Percentiles rank a stretch among this genome's conserved stretches.
Evolutionary conservation across 1,140 invertebrate genomes (phyloP).

Genomic region (Pararge aegeria): DNA sequence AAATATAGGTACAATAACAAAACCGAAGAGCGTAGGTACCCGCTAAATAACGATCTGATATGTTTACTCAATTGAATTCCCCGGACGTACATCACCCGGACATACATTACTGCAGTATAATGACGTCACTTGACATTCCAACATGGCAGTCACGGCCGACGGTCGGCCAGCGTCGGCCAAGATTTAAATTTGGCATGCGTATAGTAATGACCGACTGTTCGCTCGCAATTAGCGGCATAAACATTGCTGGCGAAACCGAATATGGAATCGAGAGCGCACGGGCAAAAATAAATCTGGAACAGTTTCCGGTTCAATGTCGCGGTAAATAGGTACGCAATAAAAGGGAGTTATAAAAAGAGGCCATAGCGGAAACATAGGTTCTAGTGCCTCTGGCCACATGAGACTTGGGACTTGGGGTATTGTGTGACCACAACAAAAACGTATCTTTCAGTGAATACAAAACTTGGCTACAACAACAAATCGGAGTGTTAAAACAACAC

Average conservation of each 20-base stretch:
- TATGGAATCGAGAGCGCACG: conserved; percentile 39
- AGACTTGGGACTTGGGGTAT: no score
- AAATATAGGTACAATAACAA: no score
- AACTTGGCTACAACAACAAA: no score
- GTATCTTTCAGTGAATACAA: no score
- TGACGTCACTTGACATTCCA: conserved; percentile 62
- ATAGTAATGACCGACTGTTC: conserved; percentile 44
- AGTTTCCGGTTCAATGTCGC: conserved; percentile 21
- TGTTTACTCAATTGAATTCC: no score
- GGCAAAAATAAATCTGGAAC: conserved; percentile 36
- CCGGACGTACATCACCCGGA: not conserved
- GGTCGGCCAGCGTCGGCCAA: conserved; percentile 50
- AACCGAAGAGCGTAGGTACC: not conserved
- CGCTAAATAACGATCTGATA: no score
- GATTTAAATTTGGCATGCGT: conserved; percentile 65
- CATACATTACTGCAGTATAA: not conserved
- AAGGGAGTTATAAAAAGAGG: no score
- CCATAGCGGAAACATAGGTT: no score
- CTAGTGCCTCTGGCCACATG: no score
- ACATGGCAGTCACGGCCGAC: conserved; percentile 29
- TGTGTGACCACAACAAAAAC: no score
- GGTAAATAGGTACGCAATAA: not conserved
- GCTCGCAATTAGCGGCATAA: conserved; percentile 52
- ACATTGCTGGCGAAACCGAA: conserved; percentile 41
- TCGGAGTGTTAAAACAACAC: no score